Evolutionary conservation across 1,140 invertebrate genomes (phyloP).

Genomic region (Spodoptera frugiperda): DNA sequence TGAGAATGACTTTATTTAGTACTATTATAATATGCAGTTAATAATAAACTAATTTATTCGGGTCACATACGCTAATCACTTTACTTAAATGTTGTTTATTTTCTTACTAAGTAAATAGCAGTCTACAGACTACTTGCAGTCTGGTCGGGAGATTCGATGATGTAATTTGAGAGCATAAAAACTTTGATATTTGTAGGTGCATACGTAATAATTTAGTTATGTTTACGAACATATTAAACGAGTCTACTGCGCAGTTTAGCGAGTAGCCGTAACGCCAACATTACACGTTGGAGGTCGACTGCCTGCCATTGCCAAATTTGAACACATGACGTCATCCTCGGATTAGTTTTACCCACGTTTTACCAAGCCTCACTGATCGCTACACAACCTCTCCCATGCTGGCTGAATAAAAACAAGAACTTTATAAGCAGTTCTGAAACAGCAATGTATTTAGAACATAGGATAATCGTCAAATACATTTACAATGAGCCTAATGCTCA

Average conservation of each 20-base stretch:
- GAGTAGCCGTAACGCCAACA: slow-evolving; percentile 63
- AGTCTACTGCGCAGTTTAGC: slow-evolving; percentile 70
- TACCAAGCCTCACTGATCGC: not conserved
- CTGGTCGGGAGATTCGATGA: not conserved
- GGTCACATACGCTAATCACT: too few species aligned
- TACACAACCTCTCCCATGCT: not conserved
- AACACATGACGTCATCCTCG: slow-evolving; percentile 70
- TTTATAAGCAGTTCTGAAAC: too few species aligned
- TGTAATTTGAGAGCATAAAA: slow-evolving; percentile 31
- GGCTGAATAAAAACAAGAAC: not conserved
- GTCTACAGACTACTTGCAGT: not conserved
- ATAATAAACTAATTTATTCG: too few species aligned
- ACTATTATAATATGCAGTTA: too few species aligned
- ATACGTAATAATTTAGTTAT: too few species aligned
- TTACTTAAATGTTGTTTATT: too few species aligned
- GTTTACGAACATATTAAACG: slow-evolving; percentile 16
- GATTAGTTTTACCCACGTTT: slow-evolving; percentile 19
- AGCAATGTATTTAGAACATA: slow-evolving; percentile 37
- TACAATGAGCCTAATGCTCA: slow-evolving; percentile 49
- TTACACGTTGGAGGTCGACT: slow-evolving; percentile 72
- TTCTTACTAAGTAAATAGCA: too few species aligned
- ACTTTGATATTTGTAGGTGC: slow-evolving; percentile 1
- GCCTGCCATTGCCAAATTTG: slow-evolving; percentile 82
- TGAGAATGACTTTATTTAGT: too few species aligned
- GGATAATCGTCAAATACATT: not conserved